phyloP scores from a whole-genome alignment of 2,888 invertebrate genomes.

The Sepioteuthis lessoniana region DNA sequence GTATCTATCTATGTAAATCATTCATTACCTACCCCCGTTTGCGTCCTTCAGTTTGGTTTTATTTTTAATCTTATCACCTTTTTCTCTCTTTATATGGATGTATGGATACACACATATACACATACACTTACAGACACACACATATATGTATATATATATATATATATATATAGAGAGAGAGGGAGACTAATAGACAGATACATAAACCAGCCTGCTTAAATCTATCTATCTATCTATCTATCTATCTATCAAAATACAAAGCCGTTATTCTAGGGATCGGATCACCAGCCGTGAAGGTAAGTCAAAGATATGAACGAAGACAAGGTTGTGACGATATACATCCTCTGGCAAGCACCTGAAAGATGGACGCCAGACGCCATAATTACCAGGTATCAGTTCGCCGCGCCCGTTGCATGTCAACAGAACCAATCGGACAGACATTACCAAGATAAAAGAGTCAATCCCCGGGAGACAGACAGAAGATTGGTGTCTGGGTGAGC shows the following conservation, averaged over 20 bases:
- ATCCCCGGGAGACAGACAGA: slow-evolving; percentile 4
- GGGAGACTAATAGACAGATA: no score
- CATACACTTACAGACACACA: no score
- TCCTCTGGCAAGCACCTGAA: not conserved
- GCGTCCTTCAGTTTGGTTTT: no score
- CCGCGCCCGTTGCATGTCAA: not conserved
- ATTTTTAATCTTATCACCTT: no score
- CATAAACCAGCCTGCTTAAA: rapidly evolving
- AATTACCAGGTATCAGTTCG: not conserved
- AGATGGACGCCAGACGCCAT: not conserved
- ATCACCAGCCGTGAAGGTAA: not conserved
- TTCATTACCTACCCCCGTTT: no score
- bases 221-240: not conserved
- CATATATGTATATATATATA: not conserved
- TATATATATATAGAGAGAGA: no score
- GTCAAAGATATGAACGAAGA: not conserved
- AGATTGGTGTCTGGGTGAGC: not conserved
- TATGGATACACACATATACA: no score
- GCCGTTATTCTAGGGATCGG: not conserved
- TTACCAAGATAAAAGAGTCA: not conserved
- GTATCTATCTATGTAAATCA: no score
- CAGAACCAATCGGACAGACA: slow-evolving; percentile 10
- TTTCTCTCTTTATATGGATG: no score
- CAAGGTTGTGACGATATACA: not conserved
- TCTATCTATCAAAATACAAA: not conserved